Conservation (phyloP, 1,140 invertebrate species). For the Carposina sasakii region DNA sequence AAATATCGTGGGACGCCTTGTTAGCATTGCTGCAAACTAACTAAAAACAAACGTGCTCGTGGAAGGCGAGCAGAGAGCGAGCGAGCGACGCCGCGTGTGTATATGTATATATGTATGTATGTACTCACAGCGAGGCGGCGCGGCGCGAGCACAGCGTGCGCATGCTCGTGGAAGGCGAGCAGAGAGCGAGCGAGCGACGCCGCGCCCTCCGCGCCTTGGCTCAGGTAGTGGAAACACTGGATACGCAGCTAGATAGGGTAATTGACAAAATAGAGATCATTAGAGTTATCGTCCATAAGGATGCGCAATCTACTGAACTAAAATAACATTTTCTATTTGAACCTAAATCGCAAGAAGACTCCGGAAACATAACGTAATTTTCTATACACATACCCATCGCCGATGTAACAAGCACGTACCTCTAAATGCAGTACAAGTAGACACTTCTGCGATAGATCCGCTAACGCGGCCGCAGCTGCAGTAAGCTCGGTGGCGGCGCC, state of each 20-base stretch:
- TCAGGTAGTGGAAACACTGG: constrained; percentile 95
- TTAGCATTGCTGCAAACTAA: too few species aligned
- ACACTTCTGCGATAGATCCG: constrained; percentile 92
- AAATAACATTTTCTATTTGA: too few species aligned
- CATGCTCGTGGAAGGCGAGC: constrained; percentile 55
- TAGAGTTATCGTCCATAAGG: too few species aligned
- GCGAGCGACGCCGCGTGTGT: constrained; percentile 41
- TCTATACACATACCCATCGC: too few species aligned
- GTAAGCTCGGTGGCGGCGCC: constrained; percentile 73
- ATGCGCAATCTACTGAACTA: too few species aligned
- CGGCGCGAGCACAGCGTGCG: constrained; percentile 63
- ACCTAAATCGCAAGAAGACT: too few species aligned
- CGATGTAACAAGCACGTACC: too few species aligned
- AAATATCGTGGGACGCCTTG: too few species aligned
- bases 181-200: constrained; percentile 49
- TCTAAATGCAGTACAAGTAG: constrained; percentile 93
- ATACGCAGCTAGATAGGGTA: constrained; percentile 85
- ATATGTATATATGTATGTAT: too few species aligned
- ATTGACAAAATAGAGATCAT: too few species aligned
- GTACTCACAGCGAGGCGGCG: constrained; percentile 83
- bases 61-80: constrained; percentile 53
- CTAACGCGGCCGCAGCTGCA: constrained; percentile 84
- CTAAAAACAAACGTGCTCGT: too few species aligned
- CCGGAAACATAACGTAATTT: too few species aligned
- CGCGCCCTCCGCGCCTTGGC: constrained; percentile 38